Evolutionary conservation across 1,140 invertebrate species (phyloP), one percentile per base, ranked within the genome.

Genomic region (Centruroides sculpturatus): DNA sequence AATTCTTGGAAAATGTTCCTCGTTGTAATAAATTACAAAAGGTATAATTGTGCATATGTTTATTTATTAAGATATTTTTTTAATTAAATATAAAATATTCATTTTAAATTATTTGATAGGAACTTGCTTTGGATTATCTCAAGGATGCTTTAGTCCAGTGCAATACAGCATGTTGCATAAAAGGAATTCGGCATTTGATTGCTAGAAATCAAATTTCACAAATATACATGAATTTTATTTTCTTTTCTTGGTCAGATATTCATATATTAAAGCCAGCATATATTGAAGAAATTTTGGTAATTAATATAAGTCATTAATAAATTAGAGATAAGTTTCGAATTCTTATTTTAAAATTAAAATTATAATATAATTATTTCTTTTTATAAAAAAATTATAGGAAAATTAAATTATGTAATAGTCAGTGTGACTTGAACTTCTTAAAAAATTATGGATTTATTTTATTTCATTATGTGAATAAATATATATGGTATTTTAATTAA

Each of bases 141-240:
- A 59, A 49, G 5, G 61, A 65, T 60, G 61, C 64, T 46, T 46
- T 65, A 8, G 57, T 65, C 3, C 56, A 58, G 10, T 65, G 64
- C 41, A 65, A 63, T 51, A 63, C 48, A 46, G 13, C 55, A 23
- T 46, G 61, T 7, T 65, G 64, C 34, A 47, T 63, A 3, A 41
- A 65, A 57, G 64, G 54, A 11, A 3, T 65, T 3, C 23, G 50
- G 1, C 11, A 51, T 50, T 41, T 65, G 35, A 58, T 52, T 34
- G 13, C 41, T 47, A 49, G 35, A 4, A 50, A 56, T 11, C 51
- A 65, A 12, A 54, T 64, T 12, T 55, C 52, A 50, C 10, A 50
- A 13, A 10, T 13, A 55, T 62, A 61, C 55, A 41, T 52, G 23
- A 59, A 59, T 35, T 51, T 62, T 4, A 54, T 59, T 12, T 57